Conservation (phyloP, 1,140 invertebrate species). For the Caenorhabditis latens region DNA sequence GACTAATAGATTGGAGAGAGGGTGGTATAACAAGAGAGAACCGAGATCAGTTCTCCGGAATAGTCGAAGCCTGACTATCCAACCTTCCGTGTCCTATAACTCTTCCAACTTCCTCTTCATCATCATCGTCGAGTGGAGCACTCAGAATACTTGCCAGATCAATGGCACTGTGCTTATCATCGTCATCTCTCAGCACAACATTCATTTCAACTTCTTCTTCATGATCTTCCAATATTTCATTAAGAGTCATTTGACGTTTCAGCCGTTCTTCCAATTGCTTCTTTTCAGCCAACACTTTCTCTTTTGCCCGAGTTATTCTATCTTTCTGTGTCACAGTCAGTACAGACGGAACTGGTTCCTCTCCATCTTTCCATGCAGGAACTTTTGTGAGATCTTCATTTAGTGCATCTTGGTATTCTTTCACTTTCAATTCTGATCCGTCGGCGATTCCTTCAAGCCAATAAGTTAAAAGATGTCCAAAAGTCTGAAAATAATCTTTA, state of each 20-base stretch:
- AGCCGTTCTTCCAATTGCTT: not conserved
- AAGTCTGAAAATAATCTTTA: slow-evolving; percentile 51
- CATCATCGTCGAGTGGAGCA: not conserved
- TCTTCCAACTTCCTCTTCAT: not conserved
- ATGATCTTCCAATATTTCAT: slow-evolving; percentile 39
- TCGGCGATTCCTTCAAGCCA: slow-evolving; percentile 64
- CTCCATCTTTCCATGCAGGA: not conserved
- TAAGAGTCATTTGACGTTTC: not conserved
- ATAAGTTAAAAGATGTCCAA: slow-evolving; percentile 61
- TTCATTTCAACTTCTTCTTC: slow-evolving; percentile 42
- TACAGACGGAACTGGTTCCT: not conserved
- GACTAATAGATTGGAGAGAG: no score
- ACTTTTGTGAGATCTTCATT: not conserved
- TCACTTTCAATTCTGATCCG: not conserved
- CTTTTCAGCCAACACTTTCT: slow-evolving; percentile 16
- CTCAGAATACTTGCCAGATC: slow-evolving; percentile 33
- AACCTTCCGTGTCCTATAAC: slow-evolving; percentile 17
- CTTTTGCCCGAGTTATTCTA: not conserved
- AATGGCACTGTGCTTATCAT: not conserved
- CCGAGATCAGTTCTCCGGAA: not conserved
- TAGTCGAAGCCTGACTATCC: slow-evolving; percentile 38
- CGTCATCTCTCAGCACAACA: slow-evolving; percentile 12
- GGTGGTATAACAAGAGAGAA: no score
- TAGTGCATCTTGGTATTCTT: not conserved
- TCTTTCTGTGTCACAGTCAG: not conserved